Conservation (phyloP, 2,888 invertebrate species). For the Drosophila bunnanda region DNA sequence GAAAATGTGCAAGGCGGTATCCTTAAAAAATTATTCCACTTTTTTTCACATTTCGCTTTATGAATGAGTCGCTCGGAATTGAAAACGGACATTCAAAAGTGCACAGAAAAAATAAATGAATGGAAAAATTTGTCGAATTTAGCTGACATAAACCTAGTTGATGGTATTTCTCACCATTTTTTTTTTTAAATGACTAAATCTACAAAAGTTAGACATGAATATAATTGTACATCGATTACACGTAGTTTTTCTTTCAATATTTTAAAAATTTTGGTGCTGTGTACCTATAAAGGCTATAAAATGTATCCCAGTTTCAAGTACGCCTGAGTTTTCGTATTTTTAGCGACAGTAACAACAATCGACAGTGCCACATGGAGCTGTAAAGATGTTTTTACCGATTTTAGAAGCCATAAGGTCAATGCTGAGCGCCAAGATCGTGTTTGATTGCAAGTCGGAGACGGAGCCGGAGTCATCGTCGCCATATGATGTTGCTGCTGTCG, state of each 20-base stretch:
- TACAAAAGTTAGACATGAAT: background rate
- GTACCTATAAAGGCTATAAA: constrained; percentile 60
- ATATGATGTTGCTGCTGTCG: constrained; percentile 34
- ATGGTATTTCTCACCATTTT: too few species aligned
- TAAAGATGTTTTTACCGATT: constrained; percentile 83
- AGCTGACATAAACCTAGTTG: too few species aligned
- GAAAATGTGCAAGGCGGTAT: constrained; percentile 49
- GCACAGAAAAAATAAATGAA: background rate
- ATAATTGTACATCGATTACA: background rate
- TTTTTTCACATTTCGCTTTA: constrained; percentile 21
- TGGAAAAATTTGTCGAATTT: background rate
- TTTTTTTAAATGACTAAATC: background rate
- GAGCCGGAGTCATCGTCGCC: constrained; percentile 28
- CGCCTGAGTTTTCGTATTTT: constrained; percentile 69
- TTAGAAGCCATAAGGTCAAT: constrained; percentile 83
- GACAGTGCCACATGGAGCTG: constrained; percentile 72
- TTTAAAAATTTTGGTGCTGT: background rate
- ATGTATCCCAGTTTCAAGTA: constrained; percentile 76
- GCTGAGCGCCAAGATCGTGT: constrained; percentile 77
- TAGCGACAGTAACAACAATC: constrained; percentile 54
- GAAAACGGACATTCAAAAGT: constrained; percentile 20
- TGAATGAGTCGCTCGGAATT: constrained; percentile 23
- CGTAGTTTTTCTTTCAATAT: background rate
- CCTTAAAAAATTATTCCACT: constrained; percentile 52
- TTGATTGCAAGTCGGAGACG: constrained; percentile 65